Evolutionary conservation across 2,797 vertebrate species (phyloP), one percentile per base, ranked within the genome.

Genomic region (Chelonia mydas): DNA sequence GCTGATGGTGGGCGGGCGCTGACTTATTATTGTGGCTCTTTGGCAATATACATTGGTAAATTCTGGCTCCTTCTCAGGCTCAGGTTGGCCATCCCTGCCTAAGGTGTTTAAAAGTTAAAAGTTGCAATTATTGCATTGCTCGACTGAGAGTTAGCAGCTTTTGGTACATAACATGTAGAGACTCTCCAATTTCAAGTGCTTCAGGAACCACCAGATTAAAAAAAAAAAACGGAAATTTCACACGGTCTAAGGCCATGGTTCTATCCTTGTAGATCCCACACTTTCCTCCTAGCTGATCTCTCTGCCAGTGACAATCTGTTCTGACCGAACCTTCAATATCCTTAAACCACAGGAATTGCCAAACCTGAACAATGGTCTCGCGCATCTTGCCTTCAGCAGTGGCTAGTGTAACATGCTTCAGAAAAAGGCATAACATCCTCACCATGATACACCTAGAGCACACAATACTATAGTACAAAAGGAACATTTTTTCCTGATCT

Each of bases 351-450:
- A 90, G 25, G 28, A 92, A 59, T 81, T 27, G 6, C 50, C 37
- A 72, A 23, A 72, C 68, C 68, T 87, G 74, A 96, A 97, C 94
- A 95, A 93, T 87, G 78, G 74, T n/a, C 59, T 93, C 1, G 0
- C 81, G 95, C 90, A 90, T 86, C 23, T 85, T 77, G 81, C 86
- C 92, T 90, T 88, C 93, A 47, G 0, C 81, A 90, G 50, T n/a
- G 72, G 89, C 86, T 65, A 53, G 76, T 53, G 89, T 84, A 79
- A 91, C 72, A 61, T 95, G 81, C 81, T 95, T 33, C 90, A 95
- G 61, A 90, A 25, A 76, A 45, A 47, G 25, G 41, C 41, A 28
- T 28, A 90, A 81, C 41, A 33, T 41, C 76, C 25, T 53, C 74
- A 92, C 65, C 65, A 68, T 87, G 94, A 83, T 61, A 86, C 0